Percentiles rank a stretch among this genome's conserved stretches.
Conservation (phyloP, 2,113 vertebrate species). For the Catharus fuscescens region DNA sequence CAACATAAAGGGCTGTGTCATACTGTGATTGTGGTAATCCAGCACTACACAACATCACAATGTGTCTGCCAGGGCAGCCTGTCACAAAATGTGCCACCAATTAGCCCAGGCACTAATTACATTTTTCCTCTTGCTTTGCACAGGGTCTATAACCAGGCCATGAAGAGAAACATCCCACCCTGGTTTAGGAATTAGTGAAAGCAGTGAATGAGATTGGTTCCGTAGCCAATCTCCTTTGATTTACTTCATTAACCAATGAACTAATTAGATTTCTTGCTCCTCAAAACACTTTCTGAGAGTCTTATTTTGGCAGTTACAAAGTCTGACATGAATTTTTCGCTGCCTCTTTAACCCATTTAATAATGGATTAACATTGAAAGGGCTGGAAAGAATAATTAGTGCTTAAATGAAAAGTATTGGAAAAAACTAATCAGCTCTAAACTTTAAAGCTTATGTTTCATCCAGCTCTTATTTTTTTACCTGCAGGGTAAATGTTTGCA, state of each 20-base stretch:
- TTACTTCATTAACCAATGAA: conserved; percentile 66
- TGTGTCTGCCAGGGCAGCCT: not conserved
- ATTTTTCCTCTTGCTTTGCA: not conserved
- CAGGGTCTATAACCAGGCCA: not conserved
- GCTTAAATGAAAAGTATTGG: not conserved
- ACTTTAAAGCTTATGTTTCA: not conserved
- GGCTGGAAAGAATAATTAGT: not conserved
- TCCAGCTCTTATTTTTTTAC: not conserved
- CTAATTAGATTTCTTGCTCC: conserved; percentile 52
- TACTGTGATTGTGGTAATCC: not conserved
- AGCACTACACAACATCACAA: not conserved
- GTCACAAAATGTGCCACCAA: not conserved
- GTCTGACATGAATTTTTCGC: conserved; percentile 4
- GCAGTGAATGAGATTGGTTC: conserved; percentile 30
- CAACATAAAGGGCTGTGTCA: not conserved
- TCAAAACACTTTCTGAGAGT: conserved; percentile 15
- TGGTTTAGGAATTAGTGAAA: conserved; percentile 1
- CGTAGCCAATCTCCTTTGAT: not conserved
- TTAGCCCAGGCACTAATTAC: conserved; percentile 1
- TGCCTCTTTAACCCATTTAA: conserved; percentile 2
- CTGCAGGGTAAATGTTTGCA: not conserved
- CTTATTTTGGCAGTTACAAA: conserved; percentile 12
- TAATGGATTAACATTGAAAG: conserved; percentile 10
- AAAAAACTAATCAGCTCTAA: not conserved
- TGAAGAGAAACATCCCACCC: not conserved